A percentile compares a stretch with the other conserved stretches of the same genome.
phyloP scores from a whole-genome alignment of 2,888 invertebrate genomes.

The Agriotes lineatus region DNA sequence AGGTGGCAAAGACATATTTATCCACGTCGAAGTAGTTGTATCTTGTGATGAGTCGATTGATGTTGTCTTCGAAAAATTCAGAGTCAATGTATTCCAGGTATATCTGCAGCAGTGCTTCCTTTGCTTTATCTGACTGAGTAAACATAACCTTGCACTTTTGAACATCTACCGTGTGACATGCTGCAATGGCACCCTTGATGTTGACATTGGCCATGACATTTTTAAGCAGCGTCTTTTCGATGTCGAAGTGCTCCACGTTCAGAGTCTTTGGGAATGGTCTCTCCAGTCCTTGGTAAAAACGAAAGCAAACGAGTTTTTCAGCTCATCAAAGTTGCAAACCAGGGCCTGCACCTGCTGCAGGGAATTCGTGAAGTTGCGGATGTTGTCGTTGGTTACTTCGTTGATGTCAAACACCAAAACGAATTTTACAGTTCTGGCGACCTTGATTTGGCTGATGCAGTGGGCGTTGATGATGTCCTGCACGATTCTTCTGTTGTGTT shows the following conservation, averaged over 20 bases:
- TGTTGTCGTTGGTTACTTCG: slow-evolving; percentile 17
- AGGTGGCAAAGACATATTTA: slow-evolving; percentile 26
- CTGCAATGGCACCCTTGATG: slow-evolving; percentile 4
- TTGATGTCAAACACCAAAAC: slow-evolving; percentile 27
- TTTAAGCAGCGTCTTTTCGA: background rate
- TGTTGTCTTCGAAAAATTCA: background rate
- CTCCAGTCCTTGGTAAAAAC: slow-evolving; percentile 25
- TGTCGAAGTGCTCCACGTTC: background rate
- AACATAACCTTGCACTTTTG: slow-evolving; percentile 22
- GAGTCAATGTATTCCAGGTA: slow-evolving; percentile 28
- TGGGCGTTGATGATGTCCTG: slow-evolving; percentile 30
- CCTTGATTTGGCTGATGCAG: slow-evolving; percentile 22
- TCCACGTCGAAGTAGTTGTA: slow-evolving; percentile 20
- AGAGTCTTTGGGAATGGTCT: slow-evolving; percentile 12
- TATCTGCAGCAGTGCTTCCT: slow-evolving; percentile 6
- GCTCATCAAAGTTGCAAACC: slow-evolving; percentile 13
- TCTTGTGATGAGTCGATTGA: background rate
- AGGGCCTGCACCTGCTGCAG: slow-evolving; percentile 6
- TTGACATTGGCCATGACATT: slow-evolving; percentile 15
- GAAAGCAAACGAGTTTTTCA: slow-evolving; percentile 9
- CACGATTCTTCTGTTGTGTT: slow-evolving; percentile 28
- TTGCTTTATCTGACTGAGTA: slow-evolving; percentile 14
- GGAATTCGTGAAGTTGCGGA: slow-evolving; percentile 14
- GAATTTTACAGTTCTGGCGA: slow-evolving; percentile 20
- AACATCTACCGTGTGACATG: background rate